Evolutionary conservation across 2,888 invertebrate species (phyloP), one percentile per base, ranked within the genome.

Genomic region (Tortricodes alternella): DNA sequence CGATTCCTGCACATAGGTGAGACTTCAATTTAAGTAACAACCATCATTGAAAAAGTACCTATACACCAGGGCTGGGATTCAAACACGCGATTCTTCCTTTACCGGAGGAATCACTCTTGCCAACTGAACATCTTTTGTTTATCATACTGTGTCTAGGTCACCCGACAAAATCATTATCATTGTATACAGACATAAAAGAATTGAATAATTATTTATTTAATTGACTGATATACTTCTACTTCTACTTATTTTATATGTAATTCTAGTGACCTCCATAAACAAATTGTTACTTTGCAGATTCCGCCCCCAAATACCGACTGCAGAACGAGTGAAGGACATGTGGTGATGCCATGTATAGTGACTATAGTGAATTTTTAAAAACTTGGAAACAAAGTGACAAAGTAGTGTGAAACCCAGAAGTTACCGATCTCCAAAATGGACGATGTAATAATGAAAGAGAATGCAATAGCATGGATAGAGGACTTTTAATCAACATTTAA

Each of bases 251-350:
- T n/a, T n/a, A n/a, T n/a, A n/a, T n/a, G n/a, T n/a, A n/a, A n/a
- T n/a, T n/a, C n/a, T n/a, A n/a, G n/a, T n/a, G n/a, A n/a, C n/a
- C n/a, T n/a, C n/a, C n/a, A n/a, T n/a, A n/a, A n/a, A n/a, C n/a
- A n/a, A n/a, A n/a, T n/a, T n/a, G n/a, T 59, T 55, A 35, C 48
- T 60, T 79, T 73, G 2, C 81, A 92, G 91, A 68, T 89, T 85
- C 68, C 87, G 91, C 50, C 88, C 88, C 38, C 88, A 90, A 67
- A 75, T 89, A 65, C 88, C 90, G 24, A 85, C 88, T 7, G 73
- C 89, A 13, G 92, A 92, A 67, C 82, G 92, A 72, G 85, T 92
- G 18, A 91, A 91, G 67, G 92, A 92, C 58, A 91, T 92, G 92
- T 92, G 92, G 92, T 92, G 83, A 91, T 65, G 60, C 57, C 53